A percentile compares a stretch with the other conserved stretches of the same genome.
These are phyloP conservation scores for Indicator maculatus DNA, from an alignment of 2,113 vertebrate species.

Conservation along the genomic window DNA sequence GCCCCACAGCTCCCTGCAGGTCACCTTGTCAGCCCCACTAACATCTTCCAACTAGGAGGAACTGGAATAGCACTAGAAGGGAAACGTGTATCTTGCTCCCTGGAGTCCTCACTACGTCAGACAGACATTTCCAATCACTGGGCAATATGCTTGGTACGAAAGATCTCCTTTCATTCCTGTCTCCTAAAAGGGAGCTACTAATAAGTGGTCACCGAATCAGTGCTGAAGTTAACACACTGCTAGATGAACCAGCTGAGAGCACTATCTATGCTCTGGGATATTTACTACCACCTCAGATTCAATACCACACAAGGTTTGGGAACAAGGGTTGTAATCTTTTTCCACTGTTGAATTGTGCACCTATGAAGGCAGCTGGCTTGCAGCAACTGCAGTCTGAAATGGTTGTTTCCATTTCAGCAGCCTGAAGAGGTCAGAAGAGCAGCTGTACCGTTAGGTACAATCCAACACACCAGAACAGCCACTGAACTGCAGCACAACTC, in stretches of 20 bases:
- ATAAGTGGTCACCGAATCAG: background rate
- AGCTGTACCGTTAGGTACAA: background rate
- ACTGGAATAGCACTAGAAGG: background rate
- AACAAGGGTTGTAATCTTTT: background rate
- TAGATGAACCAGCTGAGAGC: background rate
- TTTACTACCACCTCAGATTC: background rate
- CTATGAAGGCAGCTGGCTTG: background rate
- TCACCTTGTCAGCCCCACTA: background rate
- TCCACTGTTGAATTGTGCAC: background rate
- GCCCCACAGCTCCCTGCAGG: background rate
- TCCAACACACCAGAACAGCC: background rate
- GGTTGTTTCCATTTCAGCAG: background rate
- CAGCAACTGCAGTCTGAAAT: background rate
- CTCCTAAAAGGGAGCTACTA: background rate
- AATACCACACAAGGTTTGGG: background rate
- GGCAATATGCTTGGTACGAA: background rate
- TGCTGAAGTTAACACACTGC: background rate
- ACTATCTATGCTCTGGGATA: background rate
- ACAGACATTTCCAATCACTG: background rate
- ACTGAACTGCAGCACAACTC: background rate
- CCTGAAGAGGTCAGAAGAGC: background rate
- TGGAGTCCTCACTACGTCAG: background rate
- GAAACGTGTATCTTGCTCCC: background rate
- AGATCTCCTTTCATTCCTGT: background rate
- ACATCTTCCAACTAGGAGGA: background rate